Evolutionary conservation across 2,113 vertebrate genomes (phyloP), one percentile per base, ranked within the genome.

Genomic region (crab-eating macaque (Macaca fascicularis)): DNA sequence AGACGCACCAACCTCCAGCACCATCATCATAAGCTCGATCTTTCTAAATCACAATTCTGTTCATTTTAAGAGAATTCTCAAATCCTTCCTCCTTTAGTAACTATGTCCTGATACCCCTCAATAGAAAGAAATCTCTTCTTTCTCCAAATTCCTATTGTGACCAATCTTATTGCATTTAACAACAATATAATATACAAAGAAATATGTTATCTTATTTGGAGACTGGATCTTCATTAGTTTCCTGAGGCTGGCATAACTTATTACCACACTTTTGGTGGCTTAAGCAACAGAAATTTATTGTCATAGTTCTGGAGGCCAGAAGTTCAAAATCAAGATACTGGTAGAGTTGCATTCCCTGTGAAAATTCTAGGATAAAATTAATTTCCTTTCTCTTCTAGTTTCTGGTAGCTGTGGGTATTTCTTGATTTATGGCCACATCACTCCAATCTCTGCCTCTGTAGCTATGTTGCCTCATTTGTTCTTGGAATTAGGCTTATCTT

Each of bases 201-300:
- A 83, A 75, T 17, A 74, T 1, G 9, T 72, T 83, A 43, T 83
- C 30, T 67, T 80, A 45, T 16, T 90, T 85, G 10, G n/a, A 95
- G 78, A 78, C 11, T 74, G 50, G 40, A 81, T 84, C 40, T 84
- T 9, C 55, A 92, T 85, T 76, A 25, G 64, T 89, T 95, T 95
- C 67, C 67, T 50, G 13, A 96, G 90, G 88, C 69, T 96, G 20
- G 27, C 9, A 38, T 48, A 92, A 93, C 27, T 82, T 69, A 87
- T 85, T 55, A 61, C 6, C 59, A 83, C 16, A 59, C 64, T 89
- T n/a, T 64, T 93, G 35, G 25, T 78, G 72, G 43, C 9, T 8
- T 57, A 75, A 91, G 52, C 8, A 74, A 97, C 20, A 92, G 48
- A 82, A 82, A 38, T 89, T 38, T 40, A 43, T 93, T 95, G 70